These are phyloP conservation scores for Corapipo altera DNA, from an alignment of 2,113 vertebrate genomes.

Conservation along the genomic window DNA sequence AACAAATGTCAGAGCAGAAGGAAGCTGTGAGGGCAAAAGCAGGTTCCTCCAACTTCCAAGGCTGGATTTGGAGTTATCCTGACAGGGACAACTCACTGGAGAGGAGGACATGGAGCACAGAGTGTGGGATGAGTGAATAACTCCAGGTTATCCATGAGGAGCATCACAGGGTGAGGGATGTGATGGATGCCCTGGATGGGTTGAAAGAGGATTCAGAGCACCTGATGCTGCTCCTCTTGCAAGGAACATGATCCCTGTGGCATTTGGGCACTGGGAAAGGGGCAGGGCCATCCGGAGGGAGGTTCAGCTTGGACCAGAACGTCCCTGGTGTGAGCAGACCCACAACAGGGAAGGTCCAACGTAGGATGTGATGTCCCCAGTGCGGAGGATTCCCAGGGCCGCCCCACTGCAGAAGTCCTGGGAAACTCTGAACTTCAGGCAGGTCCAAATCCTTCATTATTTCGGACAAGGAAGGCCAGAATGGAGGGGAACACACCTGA, in stretches of 20 bases:
- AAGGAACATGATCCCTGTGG: neutral
- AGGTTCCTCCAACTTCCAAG: neutral
- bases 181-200: neutral
- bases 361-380: neutral
- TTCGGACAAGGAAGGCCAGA: neutral
- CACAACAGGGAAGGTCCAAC: neutral
- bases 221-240: neutral
- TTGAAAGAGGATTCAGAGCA: neutral
- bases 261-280: neutral
- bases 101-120: neutral
- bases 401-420: neutral
- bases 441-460: neutral
- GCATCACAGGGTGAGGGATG: neutral
- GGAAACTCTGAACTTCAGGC: neutral
- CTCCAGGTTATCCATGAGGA: accelerated
- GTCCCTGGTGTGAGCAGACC: neutral
- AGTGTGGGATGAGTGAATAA: neutral
- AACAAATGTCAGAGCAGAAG: neutral
- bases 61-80: neutral
- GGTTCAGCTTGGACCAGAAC: neutral
- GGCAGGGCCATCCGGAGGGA: neutral
- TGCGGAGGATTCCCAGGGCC: neutral
- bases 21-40: neutral
- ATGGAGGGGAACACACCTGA: neutral
- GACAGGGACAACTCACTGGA: neutral